Conservation (phyloP, 2,113 vertebrate species). For the Murina feae region DNA sequence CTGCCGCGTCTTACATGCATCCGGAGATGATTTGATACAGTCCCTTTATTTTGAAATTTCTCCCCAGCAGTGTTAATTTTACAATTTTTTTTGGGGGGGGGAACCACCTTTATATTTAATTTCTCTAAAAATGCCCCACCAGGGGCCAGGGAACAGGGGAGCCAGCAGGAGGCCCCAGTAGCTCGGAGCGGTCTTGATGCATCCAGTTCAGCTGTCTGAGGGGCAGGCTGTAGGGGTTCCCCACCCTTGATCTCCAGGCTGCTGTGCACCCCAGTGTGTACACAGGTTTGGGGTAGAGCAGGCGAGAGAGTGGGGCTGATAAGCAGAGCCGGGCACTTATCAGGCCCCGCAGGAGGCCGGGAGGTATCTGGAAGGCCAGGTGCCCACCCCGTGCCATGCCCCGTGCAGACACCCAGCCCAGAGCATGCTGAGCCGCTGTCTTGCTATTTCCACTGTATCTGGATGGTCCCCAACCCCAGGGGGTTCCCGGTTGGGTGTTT, state of each 20-base stretch:
- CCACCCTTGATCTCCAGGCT: neutral
- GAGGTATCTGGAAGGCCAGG: conserved; percentile 65
- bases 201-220: neutral
- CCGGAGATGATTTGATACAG: too few species aligned
- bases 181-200: neutral
- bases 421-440: conserved; percentile 48
- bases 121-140: neutral
- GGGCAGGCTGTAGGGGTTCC: neutral
- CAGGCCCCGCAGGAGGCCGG: conserved; percentile 69
- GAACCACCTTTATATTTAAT: neutral
- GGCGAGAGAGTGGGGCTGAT: neutral
- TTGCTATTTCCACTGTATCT: conserved; percentile 71
- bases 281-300: neutral
- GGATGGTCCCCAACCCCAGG: conserved; percentile 65
- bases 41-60: neutral
- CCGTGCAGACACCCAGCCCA: neutral
- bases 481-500: neutral
- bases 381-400: neutral
- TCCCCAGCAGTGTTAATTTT: neutral
- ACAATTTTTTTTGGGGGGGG: neutral
- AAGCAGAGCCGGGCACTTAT: conserved; percentile 76
- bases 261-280: neutral
- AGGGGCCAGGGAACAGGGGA: neutral
- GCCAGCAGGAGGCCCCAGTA: neutral
- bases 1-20: rapidly evolving